Evolutionary conservation across 2,888 invertebrate species (phyloP).

Genomic region (Pseudolycoriella hygida): DNA sequence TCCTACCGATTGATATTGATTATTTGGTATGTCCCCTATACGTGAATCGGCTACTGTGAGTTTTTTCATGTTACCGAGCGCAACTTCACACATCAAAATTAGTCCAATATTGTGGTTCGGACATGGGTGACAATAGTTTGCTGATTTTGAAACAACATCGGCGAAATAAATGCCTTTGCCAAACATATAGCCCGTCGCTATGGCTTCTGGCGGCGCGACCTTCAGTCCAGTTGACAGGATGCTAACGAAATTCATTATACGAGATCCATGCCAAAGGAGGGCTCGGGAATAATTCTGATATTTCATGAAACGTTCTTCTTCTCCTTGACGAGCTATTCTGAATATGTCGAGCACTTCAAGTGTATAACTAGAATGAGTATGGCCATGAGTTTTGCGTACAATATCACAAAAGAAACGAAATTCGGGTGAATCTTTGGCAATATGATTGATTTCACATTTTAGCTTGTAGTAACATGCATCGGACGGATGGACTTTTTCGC

Average conservation of each 20-base stretch:
- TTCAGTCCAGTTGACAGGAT: slow-evolving; percentile 83
- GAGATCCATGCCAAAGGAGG: slow-evolving; percentile 94
- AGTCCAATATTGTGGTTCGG: slow-evolving; percentile 53
- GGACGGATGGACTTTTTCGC: slow-evolving; percentile 37
- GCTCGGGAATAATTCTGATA: no score
- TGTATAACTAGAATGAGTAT: slow-evolving; percentile 61
- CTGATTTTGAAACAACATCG: slow-evolving; percentile 97
- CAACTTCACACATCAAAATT: slow-evolving; percentile 85
- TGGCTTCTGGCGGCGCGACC: slow-evolving; percentile 97
- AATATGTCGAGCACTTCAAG: slow-evolving; percentile 45
- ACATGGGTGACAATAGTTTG: slow-evolving; percentile 82
- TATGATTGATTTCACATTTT: slow-evolving; percentile 58
- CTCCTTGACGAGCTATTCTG: slow-evolving; percentile 57
- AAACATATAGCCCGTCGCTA: slow-evolving; percentile 91
- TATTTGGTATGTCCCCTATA: slow-evolving; percentile 61
- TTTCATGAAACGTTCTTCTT: no score
- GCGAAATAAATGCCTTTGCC: slow-evolving; percentile 97
- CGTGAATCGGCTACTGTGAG: slow-evolving; percentile 51
- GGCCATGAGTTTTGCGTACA: slow-evolving; percentile 79
- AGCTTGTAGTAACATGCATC: slow-evolving; percentile 79
- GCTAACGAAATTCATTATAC: slow-evolving; percentile 86
- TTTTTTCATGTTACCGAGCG: slow-evolving; percentile 83
- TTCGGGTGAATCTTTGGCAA: slow-evolving; percentile 50
- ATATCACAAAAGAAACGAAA: slow-evolving; percentile 58
- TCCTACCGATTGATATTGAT: slow-evolving; percentile 75